Evolutionary conservation across 1,140 invertebrate species (phyloP).

Genomic region (Samia ricini): DNA sequence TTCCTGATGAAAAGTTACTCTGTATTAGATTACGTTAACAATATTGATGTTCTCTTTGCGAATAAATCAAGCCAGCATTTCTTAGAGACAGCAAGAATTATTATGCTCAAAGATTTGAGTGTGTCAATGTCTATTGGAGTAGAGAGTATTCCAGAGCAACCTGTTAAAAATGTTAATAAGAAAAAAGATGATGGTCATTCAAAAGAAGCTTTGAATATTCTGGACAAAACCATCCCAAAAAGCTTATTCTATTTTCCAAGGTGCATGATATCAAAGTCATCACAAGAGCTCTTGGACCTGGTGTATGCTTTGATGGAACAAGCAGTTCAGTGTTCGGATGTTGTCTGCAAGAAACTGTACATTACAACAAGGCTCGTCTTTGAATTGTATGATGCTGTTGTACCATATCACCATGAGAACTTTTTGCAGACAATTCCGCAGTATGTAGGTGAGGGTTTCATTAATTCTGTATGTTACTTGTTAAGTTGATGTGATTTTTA

Average conservation of each 20-base stretch:
- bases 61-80: conserved; percentile 88
- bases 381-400: conserved; percentile 86
- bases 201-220: conserved; percentile 45
- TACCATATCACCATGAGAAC: conserved; percentile 88
- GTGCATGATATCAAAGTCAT: conserved; percentile 71
- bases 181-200: conserved; percentile 29
- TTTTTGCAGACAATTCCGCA: conserved; percentile 90
- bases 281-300: conserved; percentile 83
- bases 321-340: conserved; percentile 79
- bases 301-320: conserved; percentile 86
- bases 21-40: conserved; percentile 83
- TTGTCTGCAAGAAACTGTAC: conserved; percentile 83
- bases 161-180: conserved; percentile 15
- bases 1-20: conserved; percentile 74
- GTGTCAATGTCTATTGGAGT: conserved; percentile 82
- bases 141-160: conserved; percentile 52
- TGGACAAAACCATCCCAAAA: conserved; percentile 60
- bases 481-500: too few species aligned
- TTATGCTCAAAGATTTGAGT: conserved; percentile 91
- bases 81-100: conserved; percentile 82
- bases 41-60: conserved; percentile 88
- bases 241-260: conserved; percentile 72
- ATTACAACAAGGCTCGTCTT: conserved; percentile 86
- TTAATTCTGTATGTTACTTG: not conserved
- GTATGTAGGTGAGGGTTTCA: conserved; percentile 84